Evolutionary conservation across 2,797 vertebrate genomes (phyloP).

Genomic region (Trematocara caparti): DNA sequence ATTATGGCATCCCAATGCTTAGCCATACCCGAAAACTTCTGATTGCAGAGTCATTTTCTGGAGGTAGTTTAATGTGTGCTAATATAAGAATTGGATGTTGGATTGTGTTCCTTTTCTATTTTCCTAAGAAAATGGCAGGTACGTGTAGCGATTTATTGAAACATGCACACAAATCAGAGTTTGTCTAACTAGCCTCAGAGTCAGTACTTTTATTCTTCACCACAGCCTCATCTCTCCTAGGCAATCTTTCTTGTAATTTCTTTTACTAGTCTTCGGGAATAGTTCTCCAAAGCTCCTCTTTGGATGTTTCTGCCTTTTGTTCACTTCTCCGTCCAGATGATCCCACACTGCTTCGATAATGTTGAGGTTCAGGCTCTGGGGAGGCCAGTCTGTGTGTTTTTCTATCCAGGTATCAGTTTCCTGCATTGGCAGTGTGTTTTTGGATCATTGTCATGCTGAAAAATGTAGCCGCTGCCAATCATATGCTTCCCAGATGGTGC

Average conservation of each 20-base stretch:
- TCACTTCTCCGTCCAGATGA: background rate
- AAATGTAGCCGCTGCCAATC: background rate
- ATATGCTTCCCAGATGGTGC: background rate
- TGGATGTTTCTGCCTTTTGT: background rate
- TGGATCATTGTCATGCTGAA: background rate
- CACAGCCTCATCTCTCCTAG: background rate
- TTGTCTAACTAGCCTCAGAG: background rate
- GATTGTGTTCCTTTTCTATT: background rate
- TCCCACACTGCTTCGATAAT: background rate
- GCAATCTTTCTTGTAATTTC: background rate
- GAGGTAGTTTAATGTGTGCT: background rate
- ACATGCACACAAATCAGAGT: background rate
- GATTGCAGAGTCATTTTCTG: background rate
- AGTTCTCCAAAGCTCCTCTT: background rate
- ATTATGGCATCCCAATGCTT: background rate
- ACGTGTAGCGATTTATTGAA: background rate
- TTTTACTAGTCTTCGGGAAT: background rate
- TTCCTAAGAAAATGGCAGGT: background rate
- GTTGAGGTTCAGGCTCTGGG: background rate
- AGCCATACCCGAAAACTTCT: background rate
- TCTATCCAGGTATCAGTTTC: background rate
- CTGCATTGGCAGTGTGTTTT: background rate
- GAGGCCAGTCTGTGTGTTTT: background rate
- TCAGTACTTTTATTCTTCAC: background rate
- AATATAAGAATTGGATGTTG: background rate